A percentile compares a stretch with the other conserved stretches of the same genome.
Evolutionary conservation across 2,888 invertebrate genomes (phyloP).

Genomic region (Podotricha telesiphe): DNA sequence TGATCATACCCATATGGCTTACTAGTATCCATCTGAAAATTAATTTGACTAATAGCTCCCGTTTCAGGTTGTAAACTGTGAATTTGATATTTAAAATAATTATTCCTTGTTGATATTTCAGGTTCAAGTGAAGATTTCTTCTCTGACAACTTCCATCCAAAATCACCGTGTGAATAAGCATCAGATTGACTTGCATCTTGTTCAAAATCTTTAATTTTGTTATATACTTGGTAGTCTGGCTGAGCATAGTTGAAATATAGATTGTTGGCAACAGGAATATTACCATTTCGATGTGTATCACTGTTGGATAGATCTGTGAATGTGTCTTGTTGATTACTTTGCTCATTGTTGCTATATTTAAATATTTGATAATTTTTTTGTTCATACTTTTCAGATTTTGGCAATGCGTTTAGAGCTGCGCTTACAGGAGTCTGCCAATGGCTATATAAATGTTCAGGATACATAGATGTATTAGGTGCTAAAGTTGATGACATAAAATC

Average conservation of each 20-base stretch:
- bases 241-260: constrained; percentile 69
- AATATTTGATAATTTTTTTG: constrained; percentile 64
- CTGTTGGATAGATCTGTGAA: constrained; percentile 56
- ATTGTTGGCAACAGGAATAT: constrained; percentile 69
- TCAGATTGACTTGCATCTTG: constrained; percentile 63
- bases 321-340: constrained; percentile 57
- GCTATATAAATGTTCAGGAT: constrained; percentile 61
- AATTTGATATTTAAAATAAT: constrained; percentile 59
- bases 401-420: constrained; percentile 54
- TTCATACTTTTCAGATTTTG: constrained; percentile 63
- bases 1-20: constrained; percentile 65
- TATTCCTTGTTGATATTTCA: constrained; percentile 59
- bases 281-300: constrained; percentile 70
- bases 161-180: constrained; percentile 75
- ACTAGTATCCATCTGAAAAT: constrained; percentile 71
- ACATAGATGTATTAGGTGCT: constrained; percentile 61
- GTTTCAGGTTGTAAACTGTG: constrained; percentile 57
- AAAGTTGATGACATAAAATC: constrained; percentile 67
- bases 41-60: constrained; percentile 69
- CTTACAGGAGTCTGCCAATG: constrained; percentile 67
- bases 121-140: constrained; percentile 62
- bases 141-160: constrained; percentile 76
- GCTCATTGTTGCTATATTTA: constrained; percentile 57
- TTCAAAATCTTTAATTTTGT: constrained; percentile 63
- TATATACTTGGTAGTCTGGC: constrained; percentile 64